phyloP scores from a whole-genome alignment of 1,140 invertebrate genomes.

The Drosophila miranda region DNA sequence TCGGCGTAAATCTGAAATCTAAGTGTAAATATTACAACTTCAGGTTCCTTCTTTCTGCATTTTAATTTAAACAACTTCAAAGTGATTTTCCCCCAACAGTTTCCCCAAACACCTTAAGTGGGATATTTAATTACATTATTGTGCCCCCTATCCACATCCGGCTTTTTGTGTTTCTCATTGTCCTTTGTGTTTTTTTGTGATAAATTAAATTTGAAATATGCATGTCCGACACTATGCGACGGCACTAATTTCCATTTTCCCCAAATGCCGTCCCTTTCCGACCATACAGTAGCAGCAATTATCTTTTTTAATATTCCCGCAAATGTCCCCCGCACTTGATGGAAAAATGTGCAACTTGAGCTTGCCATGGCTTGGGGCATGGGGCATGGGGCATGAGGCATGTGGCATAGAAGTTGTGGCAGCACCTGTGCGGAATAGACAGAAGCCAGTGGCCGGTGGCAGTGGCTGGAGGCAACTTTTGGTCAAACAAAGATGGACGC shows the following conservation, averaged over 20 bases:
- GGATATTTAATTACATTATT: constrained; percentile 58
- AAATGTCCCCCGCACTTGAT: constrained; percentile 33
- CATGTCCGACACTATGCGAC: constrained; percentile 41
- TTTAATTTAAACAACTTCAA: neutral
- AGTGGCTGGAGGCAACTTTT: constrained; percentile 39
- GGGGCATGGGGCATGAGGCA: neutral
- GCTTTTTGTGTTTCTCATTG: constrained; percentile 8
- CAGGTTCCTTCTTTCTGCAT: too few species aligned
- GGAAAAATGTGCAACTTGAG: constrained; percentile 70
- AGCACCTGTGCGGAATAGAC: constrained; percentile 65
- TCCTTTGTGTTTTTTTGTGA: constrained; percentile 19
- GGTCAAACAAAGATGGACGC: constrained; percentile 72
- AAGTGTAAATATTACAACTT: too few species aligned
- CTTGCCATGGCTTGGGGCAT: constrained; percentile 16
- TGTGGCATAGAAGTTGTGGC: constrained; percentile 21
- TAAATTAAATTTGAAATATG: constrained; percentile 72
- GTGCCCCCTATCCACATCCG: neutral
- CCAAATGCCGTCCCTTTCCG: too few species aligned
- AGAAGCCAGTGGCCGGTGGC: neutral
- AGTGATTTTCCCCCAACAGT: neutral
- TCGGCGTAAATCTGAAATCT: too few species aligned
- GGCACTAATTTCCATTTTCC: constrained; percentile 47
- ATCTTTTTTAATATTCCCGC: constrained; percentile 62
- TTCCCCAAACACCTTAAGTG: constrained; percentile 12
- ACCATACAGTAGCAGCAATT: constrained; percentile 41